These are phyloP conservation scores for Phataginus tricuspis DNA, from an alignment of 2,797 vertebrate species.

Conservation along the genomic window DNA sequence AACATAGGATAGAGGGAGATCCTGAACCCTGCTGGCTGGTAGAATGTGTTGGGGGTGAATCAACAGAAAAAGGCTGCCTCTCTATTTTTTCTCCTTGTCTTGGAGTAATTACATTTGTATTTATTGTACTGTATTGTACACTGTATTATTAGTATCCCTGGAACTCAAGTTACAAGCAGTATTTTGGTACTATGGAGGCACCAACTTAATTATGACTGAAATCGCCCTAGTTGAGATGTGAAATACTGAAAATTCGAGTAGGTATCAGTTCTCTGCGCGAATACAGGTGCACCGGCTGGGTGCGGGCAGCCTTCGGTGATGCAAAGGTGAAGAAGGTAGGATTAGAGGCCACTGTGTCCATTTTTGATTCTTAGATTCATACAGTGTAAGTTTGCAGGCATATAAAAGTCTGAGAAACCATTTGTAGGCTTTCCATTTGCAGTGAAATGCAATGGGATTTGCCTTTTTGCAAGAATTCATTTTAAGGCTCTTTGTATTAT, in stretches of 20 bases:
- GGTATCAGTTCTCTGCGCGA: background rate
- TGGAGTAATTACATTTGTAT: background rate
- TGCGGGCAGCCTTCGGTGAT: background rate
- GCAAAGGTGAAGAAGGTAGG: background rate
- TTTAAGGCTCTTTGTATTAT: background rate
- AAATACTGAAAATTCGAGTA: background rate
- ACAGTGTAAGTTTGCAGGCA: fast-evolving
- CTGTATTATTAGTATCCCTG: background rate
- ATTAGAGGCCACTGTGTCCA: background rate
- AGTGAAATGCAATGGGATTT: background rate
- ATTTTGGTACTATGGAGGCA: background rate
- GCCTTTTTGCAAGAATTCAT: background rate
- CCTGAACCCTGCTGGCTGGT: background rate
- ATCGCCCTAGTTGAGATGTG: background rate
- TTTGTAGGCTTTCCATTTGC: background rate
- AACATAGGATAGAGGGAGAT: background rate
- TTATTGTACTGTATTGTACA: background rate
- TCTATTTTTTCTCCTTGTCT: background rate
- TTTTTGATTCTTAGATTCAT: background rate
- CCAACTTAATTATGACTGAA: background rate
- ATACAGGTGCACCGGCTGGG: too few species aligned
- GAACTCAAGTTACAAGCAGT: background rate
- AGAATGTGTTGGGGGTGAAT: background rate
- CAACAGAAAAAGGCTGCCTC: background rate
- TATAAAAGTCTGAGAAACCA: background rate